phyloP scores from a whole-genome alignment of 1,140 invertebrate species.

The Lysiphlebus fabarum region DNA sequence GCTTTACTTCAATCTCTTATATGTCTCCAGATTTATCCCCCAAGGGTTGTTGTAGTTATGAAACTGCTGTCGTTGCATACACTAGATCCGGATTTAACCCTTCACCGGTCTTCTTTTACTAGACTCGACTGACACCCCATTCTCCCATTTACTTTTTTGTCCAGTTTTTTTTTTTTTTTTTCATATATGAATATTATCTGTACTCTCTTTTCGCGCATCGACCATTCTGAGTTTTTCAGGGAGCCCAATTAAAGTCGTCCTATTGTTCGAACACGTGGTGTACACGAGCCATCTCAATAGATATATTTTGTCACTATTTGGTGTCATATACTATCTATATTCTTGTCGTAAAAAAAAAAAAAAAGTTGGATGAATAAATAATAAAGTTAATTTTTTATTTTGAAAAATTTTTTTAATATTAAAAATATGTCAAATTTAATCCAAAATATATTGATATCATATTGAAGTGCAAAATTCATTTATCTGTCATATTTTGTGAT shows the following conservation, averaged over 20 bases:
- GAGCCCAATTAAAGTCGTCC: constrained; percentile 50
- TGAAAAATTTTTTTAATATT: not conserved
- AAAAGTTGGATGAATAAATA: not conserved
- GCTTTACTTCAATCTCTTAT: too few relatives aligned
- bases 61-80: too few relatives aligned
- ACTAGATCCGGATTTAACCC: constrained; percentile 24
- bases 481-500: constrained; percentile 47
- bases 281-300: constrained; percentile 39
- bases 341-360: not conserved
- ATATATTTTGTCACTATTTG: constrained; percentile 16
- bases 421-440: not conserved
- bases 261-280: constrained; percentile 48
- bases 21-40: too few relatives aligned
- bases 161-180: constrained; percentile 23
- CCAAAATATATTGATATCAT: constrained; percentile 25
- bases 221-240: constrained; percentile 19
- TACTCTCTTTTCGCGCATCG: too few relatives aligned
- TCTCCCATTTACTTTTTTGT: constrained; percentile 33
- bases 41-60: too few relatives aligned
- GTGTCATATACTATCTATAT: not conserved
- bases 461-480: constrained; percentile 52
- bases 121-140: constrained; percentile 21
- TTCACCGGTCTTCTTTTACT: constrained; percentile 19
- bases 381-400: not conserved
- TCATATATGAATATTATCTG: constrained; percentile 20